These are phyloP conservation scores for Pluvialis apricaria DNA, from an alignment of 2,113 vertebrate genomes.

Conservation along the genomic window DNA sequence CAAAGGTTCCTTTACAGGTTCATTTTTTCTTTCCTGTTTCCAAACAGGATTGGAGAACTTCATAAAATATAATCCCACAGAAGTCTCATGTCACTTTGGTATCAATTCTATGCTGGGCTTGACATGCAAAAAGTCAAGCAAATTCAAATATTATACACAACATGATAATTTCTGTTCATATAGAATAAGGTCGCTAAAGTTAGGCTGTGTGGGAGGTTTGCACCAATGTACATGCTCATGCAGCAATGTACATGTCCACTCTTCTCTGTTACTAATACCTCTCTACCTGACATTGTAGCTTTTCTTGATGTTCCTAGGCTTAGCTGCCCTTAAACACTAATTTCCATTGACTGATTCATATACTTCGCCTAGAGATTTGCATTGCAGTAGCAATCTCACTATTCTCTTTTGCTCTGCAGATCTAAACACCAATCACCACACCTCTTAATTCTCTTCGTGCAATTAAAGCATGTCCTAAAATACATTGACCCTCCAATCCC, in stretches of 20 bases:
- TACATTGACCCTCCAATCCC: not conserved
- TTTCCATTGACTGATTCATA: not conserved
- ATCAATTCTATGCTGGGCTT: not conserved
- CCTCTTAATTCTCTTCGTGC: not conserved
- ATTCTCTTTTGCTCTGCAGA: not conserved
- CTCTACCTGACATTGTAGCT: not conserved
- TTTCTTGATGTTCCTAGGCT: not conserved
- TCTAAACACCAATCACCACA: not conserved
- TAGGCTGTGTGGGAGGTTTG: not conserved
- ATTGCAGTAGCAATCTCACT: not conserved
- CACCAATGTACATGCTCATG: not conserved
- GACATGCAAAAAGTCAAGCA: not conserved
- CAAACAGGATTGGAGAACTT: not conserved
- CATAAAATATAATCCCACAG: not conserved
- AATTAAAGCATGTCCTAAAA: not conserved
- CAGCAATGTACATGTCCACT: not conserved
- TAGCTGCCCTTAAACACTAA: not conserved
- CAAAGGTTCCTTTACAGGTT: not conserved
- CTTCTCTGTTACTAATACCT: not conserved
- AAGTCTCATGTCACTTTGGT: not conserved
- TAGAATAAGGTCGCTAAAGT: not conserved
- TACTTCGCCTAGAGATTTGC: not conserved
- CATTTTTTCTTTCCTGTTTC: not conserved
- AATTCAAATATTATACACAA: not conserved
- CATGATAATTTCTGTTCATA: not conserved